These are phyloP conservation scores for Masticophis lateralis DNA, from an alignment of 2,797 vertebrate genomes.

Conservation along the genomic window DNA sequence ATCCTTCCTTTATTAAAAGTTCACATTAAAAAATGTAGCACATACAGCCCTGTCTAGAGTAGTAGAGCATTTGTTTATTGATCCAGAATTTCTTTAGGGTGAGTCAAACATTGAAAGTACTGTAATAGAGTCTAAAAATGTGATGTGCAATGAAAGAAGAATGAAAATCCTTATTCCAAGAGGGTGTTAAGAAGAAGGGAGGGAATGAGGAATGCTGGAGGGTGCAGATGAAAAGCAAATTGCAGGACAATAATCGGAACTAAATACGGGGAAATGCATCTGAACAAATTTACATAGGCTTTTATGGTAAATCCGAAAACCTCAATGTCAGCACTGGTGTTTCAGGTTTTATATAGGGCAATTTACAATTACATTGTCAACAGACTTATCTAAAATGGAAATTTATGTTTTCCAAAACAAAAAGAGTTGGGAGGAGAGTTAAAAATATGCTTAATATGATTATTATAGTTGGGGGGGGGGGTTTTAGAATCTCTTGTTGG, in stretches of 20 bases:
- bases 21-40: constrained; percentile 24
- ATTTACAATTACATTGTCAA: neutral
- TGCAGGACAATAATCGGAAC: neutral
- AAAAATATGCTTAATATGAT: neutral
- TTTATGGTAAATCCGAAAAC: neutral
- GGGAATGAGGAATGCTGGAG: neutral
- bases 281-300: neutral
- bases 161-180: constrained; percentile 21
- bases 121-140: constrained; percentile 12
- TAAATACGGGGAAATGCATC: neutral
- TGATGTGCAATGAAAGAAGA: constrained; percentile 17
- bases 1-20: neutral
- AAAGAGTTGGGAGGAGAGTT: neutral
- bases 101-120: constrained; percentile 25
- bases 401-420: neutral
- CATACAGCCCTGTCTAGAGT: neutral
- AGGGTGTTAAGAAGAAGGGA: neutral
- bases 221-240: constrained; percentile 30
- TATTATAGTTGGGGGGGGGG: neutral
- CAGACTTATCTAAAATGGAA: neutral
- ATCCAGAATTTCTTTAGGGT: neutral
- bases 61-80: neutral
- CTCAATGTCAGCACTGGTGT: neutral
- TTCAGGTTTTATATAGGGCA: neutral
- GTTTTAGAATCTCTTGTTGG: neutral